Percentiles rank a stretch among this genome's conserved stretches.
phyloP scores from a whole-genome alignment of 2,888 invertebrate species.

The Siphlonurus alternatus region DNA sequence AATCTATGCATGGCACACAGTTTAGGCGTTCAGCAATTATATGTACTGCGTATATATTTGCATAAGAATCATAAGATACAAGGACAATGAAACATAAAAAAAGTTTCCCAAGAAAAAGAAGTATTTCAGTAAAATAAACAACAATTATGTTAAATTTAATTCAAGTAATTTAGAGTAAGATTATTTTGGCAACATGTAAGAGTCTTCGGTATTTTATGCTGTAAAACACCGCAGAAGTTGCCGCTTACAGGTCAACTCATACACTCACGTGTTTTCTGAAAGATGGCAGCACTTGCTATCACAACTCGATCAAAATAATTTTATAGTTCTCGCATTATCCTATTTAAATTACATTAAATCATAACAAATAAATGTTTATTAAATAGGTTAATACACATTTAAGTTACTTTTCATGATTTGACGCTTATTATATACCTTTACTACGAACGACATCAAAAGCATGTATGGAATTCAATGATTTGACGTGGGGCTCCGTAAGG shows the following conservation, averaged over 20 bases:
- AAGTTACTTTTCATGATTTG: background rate
- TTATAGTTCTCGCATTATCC: conserved; percentile 6
- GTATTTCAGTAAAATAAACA: no score
- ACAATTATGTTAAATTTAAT: no score
- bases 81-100: no score
- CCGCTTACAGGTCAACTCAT: background rate
- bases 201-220: background rate
- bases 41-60: no score
- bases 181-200: no score
- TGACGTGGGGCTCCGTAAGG: conserved; percentile 11
- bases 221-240: background rate
- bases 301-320: conserved; percentile 7
- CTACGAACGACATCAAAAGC: conserved; percentile 9
- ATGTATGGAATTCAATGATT: conserved; percentile 17
- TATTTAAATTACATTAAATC: background rate
- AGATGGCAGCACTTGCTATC: conserved; percentile 36
- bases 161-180: no score
- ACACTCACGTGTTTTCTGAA: conserved; percentile 19
- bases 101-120: no score
- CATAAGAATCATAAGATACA: no score
- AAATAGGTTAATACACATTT: background rate
- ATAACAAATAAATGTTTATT: background rate
- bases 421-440: background rate
- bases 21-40: no score
- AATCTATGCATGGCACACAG: no score